A percentile compares a stretch with the other conserved stretches of the same genome.
phyloP scores from a whole-genome alignment of 2,113 vertebrate species.

The Lycocorax pyrrhopterus region DNA sequence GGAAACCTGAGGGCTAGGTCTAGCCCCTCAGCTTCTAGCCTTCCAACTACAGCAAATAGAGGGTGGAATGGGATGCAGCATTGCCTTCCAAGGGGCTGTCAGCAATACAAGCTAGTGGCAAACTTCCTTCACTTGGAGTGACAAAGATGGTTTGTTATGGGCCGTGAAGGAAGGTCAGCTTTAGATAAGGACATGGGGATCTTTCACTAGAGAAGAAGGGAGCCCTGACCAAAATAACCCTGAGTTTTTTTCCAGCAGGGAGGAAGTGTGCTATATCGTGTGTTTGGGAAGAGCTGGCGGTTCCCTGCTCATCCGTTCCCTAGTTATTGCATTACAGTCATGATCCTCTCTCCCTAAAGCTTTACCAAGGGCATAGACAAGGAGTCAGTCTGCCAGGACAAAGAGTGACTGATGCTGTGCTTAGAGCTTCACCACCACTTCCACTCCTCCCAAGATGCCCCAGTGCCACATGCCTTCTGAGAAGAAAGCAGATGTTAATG shows the following conservation, averaged over 20 bases:
- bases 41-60: conserved; percentile 30
- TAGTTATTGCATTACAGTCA: background rate
- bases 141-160: background rate
- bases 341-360: background rate
- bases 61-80: conserved; percentile 12
- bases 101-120: background rate
- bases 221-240: conserved; percentile 28
- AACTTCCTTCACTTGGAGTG: conserved; percentile 8
- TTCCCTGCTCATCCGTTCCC: background rate
- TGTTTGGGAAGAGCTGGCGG: background rate
- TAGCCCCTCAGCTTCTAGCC: conserved; percentile 19
- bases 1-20: background rate
- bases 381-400: background rate
- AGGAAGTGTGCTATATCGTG: conserved; percentile 17
- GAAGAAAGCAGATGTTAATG: background rate
- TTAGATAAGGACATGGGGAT: background rate
- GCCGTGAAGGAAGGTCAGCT: background rate
- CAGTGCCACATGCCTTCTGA: background rate
- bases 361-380: background rate
- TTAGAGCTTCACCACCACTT: background rate
- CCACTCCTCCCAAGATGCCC: background rate
- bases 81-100: background rate
- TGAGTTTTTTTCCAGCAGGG: conserved; percentile 59
- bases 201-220: background rate
- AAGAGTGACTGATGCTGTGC: conserved; percentile 3